A percentile compares a stretch with the other conserved stretches of the same genome.
Conservation (phyloP, 1,140 invertebrate species). For the Lordiphosa mommai region DNA sequence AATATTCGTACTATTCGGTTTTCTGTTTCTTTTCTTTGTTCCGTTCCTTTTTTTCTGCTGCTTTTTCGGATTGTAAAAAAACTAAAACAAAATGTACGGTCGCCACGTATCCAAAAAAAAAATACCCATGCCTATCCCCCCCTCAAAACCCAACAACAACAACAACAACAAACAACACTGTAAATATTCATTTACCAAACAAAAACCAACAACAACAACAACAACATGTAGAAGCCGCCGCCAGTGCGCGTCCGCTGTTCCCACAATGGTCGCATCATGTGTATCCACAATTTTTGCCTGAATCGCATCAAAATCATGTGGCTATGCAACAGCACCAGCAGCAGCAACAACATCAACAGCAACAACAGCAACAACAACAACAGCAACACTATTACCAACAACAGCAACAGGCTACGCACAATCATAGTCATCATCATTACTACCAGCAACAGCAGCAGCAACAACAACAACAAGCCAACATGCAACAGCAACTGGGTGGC, state of each 20-base stretch:
- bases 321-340: conserved; percentile 80
- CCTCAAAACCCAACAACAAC: conserved; percentile 11
- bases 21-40: conserved; percentile 76
- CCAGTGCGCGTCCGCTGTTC: conserved; percentile 86
- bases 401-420: conserved; percentile 40
- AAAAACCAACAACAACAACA: conserved; percentile 7
- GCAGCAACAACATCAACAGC: conserved; percentile 54
- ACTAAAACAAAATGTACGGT: conserved; percentile 10
- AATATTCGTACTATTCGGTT: conserved; percentile 54
- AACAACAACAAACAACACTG: conserved; percentile 24
- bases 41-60: conserved; percentile 77
- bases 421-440: conserved; percentile 66
- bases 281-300: conserved; percentile 93
- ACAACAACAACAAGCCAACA: conserved; percentile 15
- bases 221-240: conserved; percentile 25
- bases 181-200: conserved; percentile 10
- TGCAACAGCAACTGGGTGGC: conserved; percentile 30
- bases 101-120: neutral
- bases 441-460: conserved; percentile 59
- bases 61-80: conserved; percentile 78
- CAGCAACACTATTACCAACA: conserved; percentile 52
- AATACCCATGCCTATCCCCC: conserved; percentile 11
- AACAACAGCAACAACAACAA: conserved; percentile 45
- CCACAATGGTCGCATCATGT: conserved; percentile 96
- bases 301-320: conserved; percentile 87